These are phyloP conservation scores for Lepidotrigona ventralis DNA, from an alignment of 1,140 invertebrate genomes.

Conservation along the genomic window DNA sequence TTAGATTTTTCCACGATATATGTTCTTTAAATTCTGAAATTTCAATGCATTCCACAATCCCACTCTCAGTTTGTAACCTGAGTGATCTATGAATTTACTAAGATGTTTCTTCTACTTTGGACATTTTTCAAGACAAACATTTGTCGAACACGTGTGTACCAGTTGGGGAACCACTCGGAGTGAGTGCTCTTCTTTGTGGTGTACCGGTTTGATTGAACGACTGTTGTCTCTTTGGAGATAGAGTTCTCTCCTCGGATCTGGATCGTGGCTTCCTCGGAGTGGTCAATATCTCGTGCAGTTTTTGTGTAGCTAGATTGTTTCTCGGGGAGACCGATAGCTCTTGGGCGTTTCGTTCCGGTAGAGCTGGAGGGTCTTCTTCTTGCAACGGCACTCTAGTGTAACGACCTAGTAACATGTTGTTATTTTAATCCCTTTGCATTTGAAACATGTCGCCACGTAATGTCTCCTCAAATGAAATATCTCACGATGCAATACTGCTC, in stretches of 20 bases:
- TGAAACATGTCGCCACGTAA: too few relatives aligned
- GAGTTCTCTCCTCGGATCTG: conserved; percentile 71
- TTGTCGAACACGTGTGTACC: conserved; percentile 52
- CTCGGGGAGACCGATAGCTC: conserved; percentile 76
- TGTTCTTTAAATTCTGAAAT: too few relatives aligned
- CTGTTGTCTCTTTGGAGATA: conserved; percentile 74
- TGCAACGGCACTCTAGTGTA: conserved; percentile 74
- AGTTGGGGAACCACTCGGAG: conserved; percentile 74
- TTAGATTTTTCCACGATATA: too few relatives aligned
- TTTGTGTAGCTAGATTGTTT: conserved; percentile 86
- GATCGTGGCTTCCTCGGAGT: conserved; percentile 84
- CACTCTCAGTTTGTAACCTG: too few relatives aligned
- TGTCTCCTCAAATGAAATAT: too few relatives aligned
- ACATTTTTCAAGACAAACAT: too few relatives aligned
- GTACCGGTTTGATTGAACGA: conserved; percentile 72
- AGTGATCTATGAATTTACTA: too few relatives aligned
- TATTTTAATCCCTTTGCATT: not conserved
- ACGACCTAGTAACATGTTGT: conserved; percentile 68
- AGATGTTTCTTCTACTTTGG: too few relatives aligned
- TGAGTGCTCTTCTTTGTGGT: conserved; percentile 78
- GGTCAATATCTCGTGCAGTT: conserved; percentile 86
- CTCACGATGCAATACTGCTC: too few relatives aligned
- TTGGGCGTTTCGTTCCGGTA: conserved; percentile 71
- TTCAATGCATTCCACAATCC: too few relatives aligned
- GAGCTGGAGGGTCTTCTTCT: conserved; percentile 72